Evolutionary conservation across 2,113 vertebrate species (phyloP), one percentile per base, ranked within the genome.

Genomic region (Kryptolebias marmoratus): DNA sequence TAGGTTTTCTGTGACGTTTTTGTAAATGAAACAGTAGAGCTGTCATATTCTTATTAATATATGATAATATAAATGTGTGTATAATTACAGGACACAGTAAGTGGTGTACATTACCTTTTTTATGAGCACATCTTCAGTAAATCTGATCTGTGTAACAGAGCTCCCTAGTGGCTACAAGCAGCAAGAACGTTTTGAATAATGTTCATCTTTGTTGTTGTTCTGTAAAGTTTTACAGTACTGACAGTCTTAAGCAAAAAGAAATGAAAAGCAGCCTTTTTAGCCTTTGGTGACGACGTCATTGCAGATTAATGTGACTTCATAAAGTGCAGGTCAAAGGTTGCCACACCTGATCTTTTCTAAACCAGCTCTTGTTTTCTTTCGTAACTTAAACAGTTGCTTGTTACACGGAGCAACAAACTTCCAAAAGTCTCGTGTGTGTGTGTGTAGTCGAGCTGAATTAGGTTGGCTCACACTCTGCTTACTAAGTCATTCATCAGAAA

Each of bases 81-180:
- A 36, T 4, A 7, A 36, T 36, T 7, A 36, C 36, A 36, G 36
- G 22, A 7, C 36, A 36, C 36, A 36, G 36, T 7, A 36, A 36
- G 7, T 36, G 36, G 7, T 36, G 36, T 7, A 36, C 3, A 4
- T 4, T 36, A 36, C 3, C 36, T 4, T 36, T 36, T 36, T 7
- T 4, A 3, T 36, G 36, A 36, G 36, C 36, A 36, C 3, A 4
- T 36, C 7, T 3, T 36, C 36, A 36, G 36, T 36, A 16, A 3
- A 7, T 39, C 10, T n/a, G 59, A 49, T 64, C 71, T 83, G 73
- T 78, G 77, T 52, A 48, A 81, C 80, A 63, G 58, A 11, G 73
- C 77, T 83, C 65, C 83, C 88, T 90, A 71, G 88, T 83, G 90
- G 86, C 50, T 10, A 5, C 31, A 42, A 39, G 68, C 13, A 79